Conservation (phyloP, 2,888 invertebrate species). For the Agrotis segetum region DNA sequence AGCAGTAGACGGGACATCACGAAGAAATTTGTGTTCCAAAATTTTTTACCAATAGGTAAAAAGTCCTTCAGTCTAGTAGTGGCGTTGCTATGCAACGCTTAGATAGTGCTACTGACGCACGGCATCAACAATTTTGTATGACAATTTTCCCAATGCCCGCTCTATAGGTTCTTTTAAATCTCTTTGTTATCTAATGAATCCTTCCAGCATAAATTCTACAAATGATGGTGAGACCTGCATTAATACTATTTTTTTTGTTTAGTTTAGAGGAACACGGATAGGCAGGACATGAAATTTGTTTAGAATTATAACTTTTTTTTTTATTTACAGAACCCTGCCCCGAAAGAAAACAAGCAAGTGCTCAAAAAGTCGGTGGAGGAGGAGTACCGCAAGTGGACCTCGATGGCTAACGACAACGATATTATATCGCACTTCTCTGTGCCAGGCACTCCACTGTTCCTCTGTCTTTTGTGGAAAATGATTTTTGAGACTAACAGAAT, state of each 20-base stretch:
- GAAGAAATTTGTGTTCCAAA: too few species aligned
- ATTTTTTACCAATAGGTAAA: too few species aligned
- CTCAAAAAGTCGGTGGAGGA: constrained; percentile 98
- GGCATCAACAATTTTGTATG: too few species aligned
- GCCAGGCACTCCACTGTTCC: constrained; percentile 97
- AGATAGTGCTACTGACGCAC: too few species aligned
- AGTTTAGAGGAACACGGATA: too few species aligned
- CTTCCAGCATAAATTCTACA: background rate
- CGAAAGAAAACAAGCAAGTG: constrained; percentile 97
- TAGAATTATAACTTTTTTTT: background rate
- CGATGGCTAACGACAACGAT: constrained; percentile 99
- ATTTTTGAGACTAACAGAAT: constrained; percentile 98
- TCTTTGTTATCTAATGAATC: background rate
- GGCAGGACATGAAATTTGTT: too few species aligned
- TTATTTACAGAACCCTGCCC: constrained; percentile 92
- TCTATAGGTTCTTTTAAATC: too few species aligned
- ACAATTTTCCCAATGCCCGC: too few species aligned
- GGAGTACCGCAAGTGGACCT: constrained; percentile 98
- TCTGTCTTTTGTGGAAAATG: constrained; percentile 98
- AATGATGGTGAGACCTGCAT: background rate
- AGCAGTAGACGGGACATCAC: too few species aligned
- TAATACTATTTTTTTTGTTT: background rate
- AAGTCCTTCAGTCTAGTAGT: too few species aligned
- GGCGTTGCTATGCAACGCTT: too few species aligned
- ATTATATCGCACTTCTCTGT: constrained; percentile 98